These are phyloP conservation scores for Cossypha polioptera DNA, from an alignment of 2,797 vertebrate species.

Conservation along the genomic window DNA sequence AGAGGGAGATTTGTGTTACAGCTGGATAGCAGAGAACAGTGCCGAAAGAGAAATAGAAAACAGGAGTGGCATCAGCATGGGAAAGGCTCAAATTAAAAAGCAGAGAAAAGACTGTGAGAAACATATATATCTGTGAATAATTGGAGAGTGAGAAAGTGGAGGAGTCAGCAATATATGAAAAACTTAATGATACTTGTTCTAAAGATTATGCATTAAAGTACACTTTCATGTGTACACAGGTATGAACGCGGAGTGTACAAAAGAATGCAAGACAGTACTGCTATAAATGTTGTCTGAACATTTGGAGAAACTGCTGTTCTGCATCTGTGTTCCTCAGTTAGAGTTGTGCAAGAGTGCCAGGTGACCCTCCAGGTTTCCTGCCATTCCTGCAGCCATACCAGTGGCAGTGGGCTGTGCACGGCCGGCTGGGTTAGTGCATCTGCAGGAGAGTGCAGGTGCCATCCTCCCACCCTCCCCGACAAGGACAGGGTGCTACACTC, in stretches of 20 bases:
- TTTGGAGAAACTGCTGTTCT: neutral
- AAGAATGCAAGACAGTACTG: neutral
- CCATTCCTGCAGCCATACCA: neutral
- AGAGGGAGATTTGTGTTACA: neutral
- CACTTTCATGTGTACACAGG: neutral
- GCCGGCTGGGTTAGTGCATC: neutral
- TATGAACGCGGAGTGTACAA: neutral
- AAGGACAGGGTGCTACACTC: neutral
- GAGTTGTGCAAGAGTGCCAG: neutral
- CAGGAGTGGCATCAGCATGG: neutral
- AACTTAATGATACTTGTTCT: neutral
- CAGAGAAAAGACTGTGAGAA: neutral
- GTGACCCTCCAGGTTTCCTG: neutral
- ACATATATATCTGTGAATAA: neutral
- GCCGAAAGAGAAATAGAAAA: neutral
- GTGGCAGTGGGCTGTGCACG: accelerated
- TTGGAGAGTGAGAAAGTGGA: neutral
- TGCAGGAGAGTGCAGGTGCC: neutral
- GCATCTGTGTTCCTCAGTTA: neutral
- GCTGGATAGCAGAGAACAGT: neutral
- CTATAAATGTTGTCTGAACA: neutral
- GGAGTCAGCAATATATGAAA: neutral
- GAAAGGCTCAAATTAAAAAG: constrained; percentile 1
- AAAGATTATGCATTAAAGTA: neutral
- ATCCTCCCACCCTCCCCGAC: neutral